Conservation (phyloP, 1,140 invertebrate species). For the Mylabris phalerata region DNA sequence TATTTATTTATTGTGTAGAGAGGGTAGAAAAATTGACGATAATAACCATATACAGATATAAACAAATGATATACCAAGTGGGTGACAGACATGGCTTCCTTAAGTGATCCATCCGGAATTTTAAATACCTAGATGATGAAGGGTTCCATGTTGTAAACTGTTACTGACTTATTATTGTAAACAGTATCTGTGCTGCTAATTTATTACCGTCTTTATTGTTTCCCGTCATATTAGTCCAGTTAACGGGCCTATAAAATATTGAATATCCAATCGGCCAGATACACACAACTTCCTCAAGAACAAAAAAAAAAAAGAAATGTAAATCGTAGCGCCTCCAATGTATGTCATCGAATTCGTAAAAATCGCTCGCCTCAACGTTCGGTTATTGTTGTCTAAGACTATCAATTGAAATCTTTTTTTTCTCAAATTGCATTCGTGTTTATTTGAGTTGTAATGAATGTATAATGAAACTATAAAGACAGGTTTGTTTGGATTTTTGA, state of each 20-base stretch:
- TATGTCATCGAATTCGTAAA: too few species aligned
- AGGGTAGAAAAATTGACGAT: slow-evolving; percentile 5
- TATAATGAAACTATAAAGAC: too few species aligned
- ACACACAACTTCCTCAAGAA: too few species aligned
- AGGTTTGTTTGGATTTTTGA: too few species aligned
- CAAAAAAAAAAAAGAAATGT: too few species aligned
- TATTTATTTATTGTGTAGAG: neutral
- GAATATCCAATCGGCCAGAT: too few species aligned
- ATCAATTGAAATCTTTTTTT: too few species aligned
- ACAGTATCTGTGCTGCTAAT: slow-evolving; percentile 34
- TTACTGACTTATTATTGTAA: slow-evolving; percentile 31
- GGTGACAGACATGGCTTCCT: slow-evolving; percentile 30
- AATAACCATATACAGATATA: slow-evolving; percentile 15
- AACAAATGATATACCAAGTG: slow-evolving; percentile 32
- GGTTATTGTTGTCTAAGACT: too few species aligned
- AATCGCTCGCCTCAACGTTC: too few species aligned
- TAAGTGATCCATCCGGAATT: slow-evolving; percentile 18
- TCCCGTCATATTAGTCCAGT: slow-evolving; percentile 22
- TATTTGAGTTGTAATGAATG: too few species aligned
- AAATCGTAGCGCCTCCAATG: too few species aligned
- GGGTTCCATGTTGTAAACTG: slow-evolving; percentile 32
- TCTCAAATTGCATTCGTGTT: too few species aligned
- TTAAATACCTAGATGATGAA: slow-evolving; percentile 23
- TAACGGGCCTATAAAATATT: neutral
- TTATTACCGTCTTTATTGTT: slow-evolving; percentile 35